Evolutionary conservation across 37 sponge, comb jelly and placozoan genomes (phyloP), one percentile per base, ranked within the genome.

Genomic region (Hormiphora californensis): DNA sequence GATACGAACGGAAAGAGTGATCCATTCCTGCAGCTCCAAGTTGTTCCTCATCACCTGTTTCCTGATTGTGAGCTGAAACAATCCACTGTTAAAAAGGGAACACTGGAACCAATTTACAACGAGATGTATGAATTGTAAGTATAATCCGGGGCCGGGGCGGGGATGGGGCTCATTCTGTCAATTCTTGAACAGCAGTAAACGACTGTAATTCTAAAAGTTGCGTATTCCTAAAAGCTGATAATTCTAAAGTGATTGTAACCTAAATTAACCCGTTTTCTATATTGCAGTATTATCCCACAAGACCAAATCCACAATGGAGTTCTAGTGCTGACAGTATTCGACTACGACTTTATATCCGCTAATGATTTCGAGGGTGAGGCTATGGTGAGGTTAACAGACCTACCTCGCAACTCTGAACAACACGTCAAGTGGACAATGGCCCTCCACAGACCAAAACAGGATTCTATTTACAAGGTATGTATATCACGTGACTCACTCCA

Each of bases 121-220:
- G 67, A 65, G 37, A 65, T 65, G 67, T 65, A 36, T 34, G 67
- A 65, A 65, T 65, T 65, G 67, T 65, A 28, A 65, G 67, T 65
- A 7, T n/a, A n/a, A n/a, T n/a, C n/a, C n/a, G n/a, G n/a, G n/a
- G n/a, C n/a, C n/a, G n/a, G n/a, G n/a, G n/a, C n/a, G n/a, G n/a
- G n/a, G n/a, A n/a, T n/a, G n/a, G n/a, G n/a, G n/a, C n/a, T n/a
- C n/a, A n/a, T n/a, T n/a, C n/a, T n/a, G n/a, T n/a, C n/a, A n/a
- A n/a, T n/a, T n/a, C n/a, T n/a, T n/a, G n/a, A n/a, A n/a, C n/a
- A n/a, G n/a, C n/a, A n/a, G n/a, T n/a, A n/a, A n/a, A n/a, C n/a
- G n/a, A n/a, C n/a, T n/a, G n/a, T n/a, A n/a, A n/a, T n/a, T n/a
- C n/a, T n/a, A n/a, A n/a, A n/a, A n/a, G n/a, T n/a, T n/a, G n/a